Evolutionary conservation across 2,113 vertebrate genomes (phyloP).

Genomic region (Amblyopsis rosae): DNA sequence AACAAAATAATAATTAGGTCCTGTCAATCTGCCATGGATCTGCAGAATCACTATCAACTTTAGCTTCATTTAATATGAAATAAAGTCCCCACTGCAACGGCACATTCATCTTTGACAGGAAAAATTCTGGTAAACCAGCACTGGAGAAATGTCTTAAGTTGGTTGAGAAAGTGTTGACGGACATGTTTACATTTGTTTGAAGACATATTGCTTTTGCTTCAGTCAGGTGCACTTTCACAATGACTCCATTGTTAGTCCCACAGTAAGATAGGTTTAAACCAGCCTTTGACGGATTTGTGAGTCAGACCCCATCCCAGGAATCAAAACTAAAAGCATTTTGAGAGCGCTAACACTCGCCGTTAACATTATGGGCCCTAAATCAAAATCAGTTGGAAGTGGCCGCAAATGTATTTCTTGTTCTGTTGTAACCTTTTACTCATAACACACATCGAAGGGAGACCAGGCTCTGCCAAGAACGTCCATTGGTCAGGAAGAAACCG

Average conservation of each 20-base stretch:
- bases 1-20: constrained; percentile 13
- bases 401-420: constrained; percentile 50
- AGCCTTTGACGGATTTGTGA: constrained; percentile 48
- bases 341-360: constrained; percentile 36
- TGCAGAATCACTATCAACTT: constrained; percentile 10
- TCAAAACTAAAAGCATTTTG: constrained; percentile 50
- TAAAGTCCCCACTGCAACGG: constrained; percentile 15
- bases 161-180: constrained; percentile 22
- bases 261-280: constrained; percentile 48
- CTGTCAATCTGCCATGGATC: background rate
- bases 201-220: constrained; percentile 19
- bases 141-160: constrained; percentile 15
- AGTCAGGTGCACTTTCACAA: constrained; percentile 58
- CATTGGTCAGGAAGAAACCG: constrained; percentile 29
- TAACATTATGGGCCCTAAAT: constrained; percentile 38
- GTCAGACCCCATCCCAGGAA: constrained; percentile 30
- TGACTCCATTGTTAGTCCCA: constrained; percentile 46
- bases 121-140: constrained; percentile 9
- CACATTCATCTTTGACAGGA: constrained; percentile 10
- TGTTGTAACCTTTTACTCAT: constrained; percentile 52
- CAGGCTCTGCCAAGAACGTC: constrained; percentile 49
- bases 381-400: constrained; percentile 48
- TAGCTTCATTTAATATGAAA: constrained; percentile 11
- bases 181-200: constrained; percentile 28
- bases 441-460: constrained; percentile 36